phyloP scores from a whole-genome alignment of 2,888 invertebrate genomes.

The Miltochrista miniata region DNA sequence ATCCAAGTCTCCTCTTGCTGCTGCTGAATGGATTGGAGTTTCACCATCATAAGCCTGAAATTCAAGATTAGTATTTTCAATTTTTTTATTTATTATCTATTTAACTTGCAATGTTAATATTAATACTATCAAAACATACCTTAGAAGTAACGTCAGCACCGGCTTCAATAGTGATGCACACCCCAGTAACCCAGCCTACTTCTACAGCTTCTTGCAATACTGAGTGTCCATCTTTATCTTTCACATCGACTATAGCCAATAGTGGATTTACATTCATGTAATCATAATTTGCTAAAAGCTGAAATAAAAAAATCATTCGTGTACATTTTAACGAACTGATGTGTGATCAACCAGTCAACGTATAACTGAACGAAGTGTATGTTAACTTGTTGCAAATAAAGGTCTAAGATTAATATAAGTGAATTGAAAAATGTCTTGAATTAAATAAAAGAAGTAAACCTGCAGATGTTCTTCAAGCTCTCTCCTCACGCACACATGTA shows the following conservation, averaged over 20 bases:
- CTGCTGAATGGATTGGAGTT: slow-evolving; percentile 82
- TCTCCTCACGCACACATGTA: slow-evolving; percentile 78
- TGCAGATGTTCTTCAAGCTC: slow-evolving; percentile 69
- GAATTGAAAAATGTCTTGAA: slow-evolving; percentile 24
- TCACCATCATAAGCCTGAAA: slow-evolving; percentile 74
- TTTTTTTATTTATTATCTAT: background rate
- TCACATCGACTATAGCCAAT: slow-evolving; percentile 69
- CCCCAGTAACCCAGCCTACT: slow-evolving; percentile 78
- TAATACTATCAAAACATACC: slow-evolving; percentile 41
- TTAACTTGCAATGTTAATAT: background rate
- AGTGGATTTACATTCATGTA: slow-evolving; percentile 64
- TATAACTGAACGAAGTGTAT: too few relatives aligned
- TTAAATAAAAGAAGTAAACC: slow-evolving; percentile 32
- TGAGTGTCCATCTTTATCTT: slow-evolving; percentile 76
- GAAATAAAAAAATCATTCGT: slow-evolving; percentile 10
- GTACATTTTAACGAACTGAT: too few relatives aligned
- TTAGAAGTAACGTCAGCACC: slow-evolving; percentile 78
- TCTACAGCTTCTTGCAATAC: slow-evolving; percentile 79
- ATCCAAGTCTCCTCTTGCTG: slow-evolving; percentile 72
- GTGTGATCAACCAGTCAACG: too few relatives aligned
- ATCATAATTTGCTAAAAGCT: slow-evolving; percentile 68
- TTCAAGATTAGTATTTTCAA: background rate
- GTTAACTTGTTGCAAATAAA: too few relatives aligned
- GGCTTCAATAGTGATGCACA: slow-evolving; percentile 77
- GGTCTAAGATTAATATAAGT: too few relatives aligned